Evolutionary conservation across 2,888 invertebrate species (phyloP), one percentile per base, ranked within the genome.

Genomic region (Syritta pipiens): DNA sequence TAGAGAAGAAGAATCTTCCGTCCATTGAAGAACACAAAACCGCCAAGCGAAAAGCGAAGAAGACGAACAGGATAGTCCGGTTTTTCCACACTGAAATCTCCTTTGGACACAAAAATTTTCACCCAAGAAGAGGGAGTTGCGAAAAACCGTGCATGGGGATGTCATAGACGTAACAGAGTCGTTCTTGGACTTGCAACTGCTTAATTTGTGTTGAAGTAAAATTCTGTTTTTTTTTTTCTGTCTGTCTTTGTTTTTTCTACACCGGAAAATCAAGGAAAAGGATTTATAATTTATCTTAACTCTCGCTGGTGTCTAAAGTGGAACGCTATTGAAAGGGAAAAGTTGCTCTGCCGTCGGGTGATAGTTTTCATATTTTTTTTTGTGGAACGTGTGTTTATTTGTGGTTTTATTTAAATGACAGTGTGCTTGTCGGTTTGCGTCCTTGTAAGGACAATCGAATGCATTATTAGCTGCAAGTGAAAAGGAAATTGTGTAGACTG

Each of bases 41-140:
- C 32, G 17, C 53, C 30, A 40, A 30, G 48, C 22, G 3, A 20
- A 42, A 9, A 30, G 42, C n/a, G 19, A 48, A 48, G 12, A 46
- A 24, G 44, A 12, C 55, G 37, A 67, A 77, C 77, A 72, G 77
- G 77, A 77, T 55, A 55, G 71, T 77, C 77, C 77, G 71, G 77
- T 77, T 77, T 69, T 40, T 14, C 30, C 20, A 57, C 57, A n/a
- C n/a, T n/a, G n/a, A n/a, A n/a, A n/a, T n/a, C n/a, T n/a, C n/a
- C n/a, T n/a, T n/a, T 48, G 40, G 37, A 14, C 57, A 17, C 30
- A 9, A 69, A 17, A 12, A 53, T 49, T 72, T 72, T 72, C 72
- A 72, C 49, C 49, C n/a, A n/a, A n/a, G n/a, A 17, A 20, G 14
- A 22, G 14, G 46, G 5, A 28, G 46, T 9, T 10, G 5, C 37